These are phyloP conservation scores for Sakesphorus luctuosus DNA, from an alignment of 2,113 vertebrate species.

Conservation along the genomic window DNA sequence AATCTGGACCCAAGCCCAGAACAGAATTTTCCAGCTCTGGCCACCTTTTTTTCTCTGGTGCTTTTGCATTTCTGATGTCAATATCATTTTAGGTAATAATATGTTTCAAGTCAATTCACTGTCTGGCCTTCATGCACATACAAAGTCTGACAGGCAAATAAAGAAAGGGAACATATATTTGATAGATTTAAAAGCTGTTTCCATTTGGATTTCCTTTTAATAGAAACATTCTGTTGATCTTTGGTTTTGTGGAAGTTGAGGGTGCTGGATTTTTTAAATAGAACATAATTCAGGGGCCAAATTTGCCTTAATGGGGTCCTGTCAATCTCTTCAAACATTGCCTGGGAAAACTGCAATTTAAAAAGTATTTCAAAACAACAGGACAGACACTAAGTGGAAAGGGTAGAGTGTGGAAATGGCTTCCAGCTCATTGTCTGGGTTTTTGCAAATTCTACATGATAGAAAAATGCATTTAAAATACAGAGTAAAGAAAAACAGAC, in stretches of 20 bases:
- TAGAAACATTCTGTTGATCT: constrained; percentile 50
- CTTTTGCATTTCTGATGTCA: constrained; percentile 54
- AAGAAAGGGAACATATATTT: constrained; percentile 37
- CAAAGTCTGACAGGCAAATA: constrained; percentile 43
- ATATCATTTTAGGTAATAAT: constrained; percentile 51
- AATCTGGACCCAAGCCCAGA: background rate
- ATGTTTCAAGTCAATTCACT: constrained; percentile 51
- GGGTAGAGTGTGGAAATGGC: background rate
- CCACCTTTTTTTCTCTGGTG: constrained; percentile 4
- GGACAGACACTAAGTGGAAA: background rate
- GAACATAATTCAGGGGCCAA: constrained; percentile 32
- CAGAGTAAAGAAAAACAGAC: background rate
- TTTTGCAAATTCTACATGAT: background rate
- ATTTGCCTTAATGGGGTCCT: constrained; percentile 7
- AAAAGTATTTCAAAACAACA: background rate
- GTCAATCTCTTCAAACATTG: background rate
- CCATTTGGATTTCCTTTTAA: constrained; percentile 60
- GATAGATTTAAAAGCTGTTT: constrained; percentile 65
- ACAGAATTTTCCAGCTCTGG: background rate
- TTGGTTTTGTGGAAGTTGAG: constrained; percentile 15
- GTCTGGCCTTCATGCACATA: constrained; percentile 4
- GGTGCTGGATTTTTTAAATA: background rate
- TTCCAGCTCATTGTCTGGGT: background rate
- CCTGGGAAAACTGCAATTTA: background rate
- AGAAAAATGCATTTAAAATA: background rate